Evolutionary conservation across 1,140 invertebrate genomes (phyloP).

Genomic region (Leptinotarsa texana): DNA sequence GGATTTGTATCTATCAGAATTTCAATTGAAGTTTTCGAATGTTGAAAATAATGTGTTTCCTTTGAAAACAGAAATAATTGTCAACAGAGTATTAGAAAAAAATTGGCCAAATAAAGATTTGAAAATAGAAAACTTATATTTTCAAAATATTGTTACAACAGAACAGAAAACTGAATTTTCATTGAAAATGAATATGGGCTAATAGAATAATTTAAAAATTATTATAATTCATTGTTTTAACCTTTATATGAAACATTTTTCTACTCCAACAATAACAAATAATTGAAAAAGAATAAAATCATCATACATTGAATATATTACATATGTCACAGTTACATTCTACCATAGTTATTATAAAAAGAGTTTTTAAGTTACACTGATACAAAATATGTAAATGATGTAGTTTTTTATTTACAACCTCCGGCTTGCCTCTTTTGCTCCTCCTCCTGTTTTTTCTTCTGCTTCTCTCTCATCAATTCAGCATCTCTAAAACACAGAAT

Average conservation of each 20-base stretch:
- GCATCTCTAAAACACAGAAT: slow-evolving; percentile 24
- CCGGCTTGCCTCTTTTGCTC: neutral
- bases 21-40: too few relatives aligned
- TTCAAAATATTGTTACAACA: too few relatives aligned
- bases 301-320: slow-evolving; percentile 3
- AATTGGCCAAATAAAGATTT: too few relatives aligned
- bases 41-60: too few relatives aligned
- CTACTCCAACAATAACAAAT: neutral
- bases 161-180: too few relatives aligned
- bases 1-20: too few relatives aligned
- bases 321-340: slow-evolving; percentile 11
- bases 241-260: neutral
- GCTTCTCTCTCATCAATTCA: slow-evolving; percentile 27
- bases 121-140: too few relatives aligned
- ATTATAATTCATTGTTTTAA: too few relatives aligned
- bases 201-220: too few relatives aligned
- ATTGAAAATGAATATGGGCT: too few relatives aligned
- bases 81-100: too few relatives aligned
- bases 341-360: slow-evolving; percentile 5
- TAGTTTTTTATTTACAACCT: slow-evolving; percentile 19
- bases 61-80: too few relatives aligned
- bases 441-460: slow-evolving; percentile 20
- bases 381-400: neutral
- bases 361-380: neutral
- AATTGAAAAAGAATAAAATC: slow-evolving; percentile 1